A percentile compares a stretch with the other conserved stretches of the same genome.
Conservation (phyloP, 2,888 invertebrate genomes). For the Formica aserva region DNA sequence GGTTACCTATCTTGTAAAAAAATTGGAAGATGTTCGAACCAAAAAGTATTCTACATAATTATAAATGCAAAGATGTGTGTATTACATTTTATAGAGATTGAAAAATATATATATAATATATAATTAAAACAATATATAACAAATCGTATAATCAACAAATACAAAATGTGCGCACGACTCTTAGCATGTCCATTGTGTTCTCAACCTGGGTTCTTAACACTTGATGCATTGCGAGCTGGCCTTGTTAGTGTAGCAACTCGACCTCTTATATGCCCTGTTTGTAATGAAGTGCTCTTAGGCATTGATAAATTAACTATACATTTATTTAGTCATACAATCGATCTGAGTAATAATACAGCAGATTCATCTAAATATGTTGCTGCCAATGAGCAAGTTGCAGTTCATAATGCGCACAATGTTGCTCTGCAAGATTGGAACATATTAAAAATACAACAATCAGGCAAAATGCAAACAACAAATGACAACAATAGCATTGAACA, state of each 20-base stretch:
- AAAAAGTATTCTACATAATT: background rate
- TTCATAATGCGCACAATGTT: constrained; percentile 66
- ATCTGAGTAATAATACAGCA: constrained; percentile 64
- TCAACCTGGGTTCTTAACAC: constrained; percentile 90
- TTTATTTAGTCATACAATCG: constrained; percentile 90
- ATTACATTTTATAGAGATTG: constrained; percentile 7
- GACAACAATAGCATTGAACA: constrained; percentile 13
- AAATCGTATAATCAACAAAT: constrained; percentile 5
- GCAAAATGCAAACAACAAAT: background rate
- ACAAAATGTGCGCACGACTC: constrained; percentile 84
- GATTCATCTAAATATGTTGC: constrained; percentile 66
- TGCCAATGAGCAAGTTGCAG: constrained; percentile 55
- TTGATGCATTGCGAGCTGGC: constrained; percentile 90
- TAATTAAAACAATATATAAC: background rate
- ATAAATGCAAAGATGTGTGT: background rate
- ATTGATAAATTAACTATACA: constrained; percentile 94
- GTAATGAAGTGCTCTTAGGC: constrained; percentile 91
- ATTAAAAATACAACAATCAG: constrained; percentile 56
- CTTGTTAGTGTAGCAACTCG: constrained; percentile 92
- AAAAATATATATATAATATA: background rate
- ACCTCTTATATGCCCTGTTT: constrained; percentile 92
- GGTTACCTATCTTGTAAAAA: constrained; percentile 10
- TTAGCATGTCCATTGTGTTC: constrained; percentile 93
- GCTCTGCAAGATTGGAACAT: constrained; percentile 76
- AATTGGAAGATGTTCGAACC: background rate